Conservation (phyloP, 2,113 vertebrate genomes). For the Istiophorus platypterus region DNA sequence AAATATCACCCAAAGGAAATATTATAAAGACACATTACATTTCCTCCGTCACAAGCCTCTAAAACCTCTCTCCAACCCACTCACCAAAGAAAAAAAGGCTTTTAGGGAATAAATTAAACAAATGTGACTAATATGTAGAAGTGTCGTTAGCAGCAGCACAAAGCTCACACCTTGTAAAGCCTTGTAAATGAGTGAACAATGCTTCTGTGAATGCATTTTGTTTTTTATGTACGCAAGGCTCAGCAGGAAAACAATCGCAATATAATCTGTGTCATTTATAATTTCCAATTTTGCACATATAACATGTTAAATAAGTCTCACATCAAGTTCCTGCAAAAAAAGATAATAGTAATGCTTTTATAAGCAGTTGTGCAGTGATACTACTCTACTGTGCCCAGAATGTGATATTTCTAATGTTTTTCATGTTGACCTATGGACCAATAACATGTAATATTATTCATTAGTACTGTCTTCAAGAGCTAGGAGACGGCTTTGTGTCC, state of each 20-base stretch:
- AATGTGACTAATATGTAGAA: constrained; percentile 74
- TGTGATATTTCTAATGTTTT: constrained; percentile 32
- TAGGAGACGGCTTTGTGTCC: background rate
- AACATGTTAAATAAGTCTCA: constrained; percentile 39
- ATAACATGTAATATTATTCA: constrained; percentile 26
- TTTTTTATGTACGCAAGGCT: constrained; percentile 38
- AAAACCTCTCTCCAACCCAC: constrained; percentile 61
- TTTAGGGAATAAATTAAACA: constrained; percentile 75
- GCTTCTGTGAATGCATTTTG: constrained; percentile 23
- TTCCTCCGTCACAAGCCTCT: constrained; percentile 60
- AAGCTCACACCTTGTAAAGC: constrained; percentile 43
- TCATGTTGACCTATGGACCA: constrained; percentile 6
- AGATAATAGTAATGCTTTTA: constrained; percentile 40
- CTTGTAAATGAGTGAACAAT: constrained; percentile 29
- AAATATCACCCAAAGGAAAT: constrained; percentile 81
- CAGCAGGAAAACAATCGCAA: constrained; percentile 35
- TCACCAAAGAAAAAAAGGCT: constrained; percentile 66
- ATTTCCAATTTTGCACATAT: constrained; percentile 32
- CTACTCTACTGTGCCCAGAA: background rate
- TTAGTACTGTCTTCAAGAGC: background rate
- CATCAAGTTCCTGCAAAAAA: constrained; percentile 39
- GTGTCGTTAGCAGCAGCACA: constrained; percentile 60
- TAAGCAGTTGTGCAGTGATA: constrained; percentile 20
- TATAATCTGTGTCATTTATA: constrained; percentile 49
- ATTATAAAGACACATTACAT: constrained; percentile 77